Conservation (phyloP, 2,797 vertebrate genomes). For the Anniella stebbinsi region DNA sequence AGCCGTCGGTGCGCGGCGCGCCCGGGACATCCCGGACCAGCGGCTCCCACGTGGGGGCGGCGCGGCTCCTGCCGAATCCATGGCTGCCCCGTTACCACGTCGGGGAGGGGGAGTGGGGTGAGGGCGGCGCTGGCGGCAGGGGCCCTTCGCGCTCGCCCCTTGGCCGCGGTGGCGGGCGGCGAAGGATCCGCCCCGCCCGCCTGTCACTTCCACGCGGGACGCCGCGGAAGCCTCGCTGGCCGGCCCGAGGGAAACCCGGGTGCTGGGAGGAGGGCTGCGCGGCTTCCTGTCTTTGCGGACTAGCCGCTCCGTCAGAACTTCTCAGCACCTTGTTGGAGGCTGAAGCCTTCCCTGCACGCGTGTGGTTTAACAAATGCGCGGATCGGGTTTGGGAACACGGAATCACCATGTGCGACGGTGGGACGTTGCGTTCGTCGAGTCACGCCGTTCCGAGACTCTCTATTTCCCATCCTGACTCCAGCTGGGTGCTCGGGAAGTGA, state of each 20-base stretch:
- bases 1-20: background rate
- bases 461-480: background rate
- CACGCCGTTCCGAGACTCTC: background rate
- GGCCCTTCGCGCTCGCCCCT: no score
- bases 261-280: background rate
- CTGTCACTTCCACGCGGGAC: slow-evolving; percentile 1
- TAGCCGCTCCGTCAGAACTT: background rate
- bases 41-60: background rate
- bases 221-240: background rate
- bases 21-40: background rate
- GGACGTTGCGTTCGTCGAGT: background rate
- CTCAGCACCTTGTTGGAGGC: background rate
- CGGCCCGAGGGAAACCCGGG: background rate
- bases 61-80: background rate
- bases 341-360: background rate
- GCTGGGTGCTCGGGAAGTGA: background rate
- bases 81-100: no score
- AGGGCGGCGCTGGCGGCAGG: no score
- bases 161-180: background rate
- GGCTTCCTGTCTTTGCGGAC: background rate
- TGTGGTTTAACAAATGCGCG: background rate
- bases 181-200: background rate
- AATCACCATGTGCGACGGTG: background rate
- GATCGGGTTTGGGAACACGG: fast-evolving
- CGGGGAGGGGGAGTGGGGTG: no score